Percentiles rank a stretch among this genome's conserved stretches.
Conservation (phyloP, 2,113 vertebrate genomes). For the Scomber colias region DNA sequence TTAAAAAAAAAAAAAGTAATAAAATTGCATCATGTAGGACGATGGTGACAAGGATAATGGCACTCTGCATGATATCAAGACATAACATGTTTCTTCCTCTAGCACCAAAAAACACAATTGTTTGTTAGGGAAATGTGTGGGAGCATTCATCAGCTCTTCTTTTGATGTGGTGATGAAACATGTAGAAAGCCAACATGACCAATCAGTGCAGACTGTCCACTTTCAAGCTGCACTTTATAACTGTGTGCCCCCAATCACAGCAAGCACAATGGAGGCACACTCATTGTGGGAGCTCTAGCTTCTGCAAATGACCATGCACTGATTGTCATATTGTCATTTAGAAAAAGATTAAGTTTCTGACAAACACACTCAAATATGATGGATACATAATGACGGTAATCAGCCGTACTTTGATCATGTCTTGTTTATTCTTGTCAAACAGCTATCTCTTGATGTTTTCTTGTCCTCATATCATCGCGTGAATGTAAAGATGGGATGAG, state of each 20-base stretch:
- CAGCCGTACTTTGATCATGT: conserved; percentile 40
- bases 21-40: conserved; percentile 17
- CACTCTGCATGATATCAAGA: conserved; percentile 14
- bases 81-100: neutral
- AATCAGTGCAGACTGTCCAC: conserved; percentile 46
- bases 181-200: conserved; percentile 12
- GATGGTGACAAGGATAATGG: conserved; percentile 2
- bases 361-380: neutral
- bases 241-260: conserved; percentile 9
- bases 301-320: conserved; percentile 12
- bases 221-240: conserved; percentile 8
- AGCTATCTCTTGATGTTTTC: neutral
- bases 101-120: conserved; percentile 6
- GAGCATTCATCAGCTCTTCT: conserved; percentile 42
- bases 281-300: neutral
- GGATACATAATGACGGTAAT: conserved; percentile 44
- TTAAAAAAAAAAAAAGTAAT: neutral
- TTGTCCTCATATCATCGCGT: neutral
- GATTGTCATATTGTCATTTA: conserved; percentile 55
- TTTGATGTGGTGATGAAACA: conserved; percentile 31
- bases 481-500: neutral
- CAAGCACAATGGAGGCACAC: neutral
- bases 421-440: conserved; percentile 2
- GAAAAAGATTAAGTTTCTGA: conserved; percentile 19
- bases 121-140: conserved; percentile 22